Evolutionary conservation across 2,113 vertebrate species (phyloP).

Genomic region (Struthidea cinerea): DNA sequence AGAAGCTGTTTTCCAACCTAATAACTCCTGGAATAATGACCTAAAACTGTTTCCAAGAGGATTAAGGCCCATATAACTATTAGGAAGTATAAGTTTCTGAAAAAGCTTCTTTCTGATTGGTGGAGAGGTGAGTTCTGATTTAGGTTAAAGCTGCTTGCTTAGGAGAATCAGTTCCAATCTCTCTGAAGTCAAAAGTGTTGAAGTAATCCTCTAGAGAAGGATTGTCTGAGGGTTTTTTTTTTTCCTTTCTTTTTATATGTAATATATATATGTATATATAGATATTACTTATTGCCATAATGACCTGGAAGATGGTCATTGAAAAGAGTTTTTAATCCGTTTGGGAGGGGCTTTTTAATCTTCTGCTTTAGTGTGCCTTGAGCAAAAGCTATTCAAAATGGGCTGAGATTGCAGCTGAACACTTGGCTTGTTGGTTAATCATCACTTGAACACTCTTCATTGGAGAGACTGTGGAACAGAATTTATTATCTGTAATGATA

Average conservation of each 20-base stretch:
- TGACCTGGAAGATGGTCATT: conserved; percentile 14
- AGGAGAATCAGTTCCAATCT: conserved; percentile 34
- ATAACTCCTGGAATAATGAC: conserved; percentile 73
- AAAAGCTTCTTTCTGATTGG: conserved; percentile 36
- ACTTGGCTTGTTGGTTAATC: conserved; percentile 15
- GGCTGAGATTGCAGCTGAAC: conserved; percentile 11
- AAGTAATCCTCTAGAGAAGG: conserved; percentile 2
- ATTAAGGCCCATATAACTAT: conserved; percentile 48
- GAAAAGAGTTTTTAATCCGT: conserved; percentile 17
- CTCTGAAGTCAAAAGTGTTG: neutral
- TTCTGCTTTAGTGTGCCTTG: neutral
- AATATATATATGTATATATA: neutral
- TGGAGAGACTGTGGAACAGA: neutral
- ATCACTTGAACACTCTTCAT: conserved; percentile 21
- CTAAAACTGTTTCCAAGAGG: conserved; percentile 68
- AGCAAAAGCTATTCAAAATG: neutral
- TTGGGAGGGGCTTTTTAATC: neutral
- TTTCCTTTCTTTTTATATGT: neutral
- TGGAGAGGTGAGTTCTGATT: conserved; percentile 37
- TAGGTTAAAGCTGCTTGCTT: conserved; percentile 41
- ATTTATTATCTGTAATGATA: neutral
- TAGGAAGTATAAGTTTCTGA: conserved; percentile 20
- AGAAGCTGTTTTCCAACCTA: conserved; percentile 77
- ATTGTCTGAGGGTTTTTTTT: neutral
- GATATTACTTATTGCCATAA: neutral